Conservation (phyloP, 2,888 invertebrate genomes). For the Rhamnusium bicolor region DNA sequence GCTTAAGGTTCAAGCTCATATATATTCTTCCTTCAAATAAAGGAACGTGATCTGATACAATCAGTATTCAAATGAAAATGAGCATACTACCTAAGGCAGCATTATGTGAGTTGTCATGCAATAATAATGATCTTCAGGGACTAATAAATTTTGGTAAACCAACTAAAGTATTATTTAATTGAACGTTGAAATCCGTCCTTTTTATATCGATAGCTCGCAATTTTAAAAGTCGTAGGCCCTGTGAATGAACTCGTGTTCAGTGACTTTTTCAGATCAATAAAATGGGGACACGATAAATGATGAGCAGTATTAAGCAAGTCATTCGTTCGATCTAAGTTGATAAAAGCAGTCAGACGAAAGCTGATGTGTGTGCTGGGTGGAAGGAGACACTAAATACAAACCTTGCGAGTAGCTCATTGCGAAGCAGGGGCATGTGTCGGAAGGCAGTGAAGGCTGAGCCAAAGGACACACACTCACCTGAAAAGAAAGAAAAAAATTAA, state of each 20-base stretch:
- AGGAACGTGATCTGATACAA: neutral
- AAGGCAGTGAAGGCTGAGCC: constrained; percentile 57
- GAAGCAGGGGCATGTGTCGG: constrained; percentile 67
- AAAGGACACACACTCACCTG: constrained; percentile 68
- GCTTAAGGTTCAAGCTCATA: too few relatives aligned
- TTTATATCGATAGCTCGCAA: neutral
- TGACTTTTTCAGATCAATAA: constrained; percentile 26
- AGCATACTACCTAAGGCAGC: neutral
- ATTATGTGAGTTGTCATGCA: neutral
- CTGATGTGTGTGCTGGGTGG: constrained; percentile 36
- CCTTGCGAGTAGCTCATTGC: constrained; percentile 69
- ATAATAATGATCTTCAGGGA: neutral
- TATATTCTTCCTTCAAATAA: neutral
- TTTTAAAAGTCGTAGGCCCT: neutral
- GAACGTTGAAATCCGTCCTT: neutral
- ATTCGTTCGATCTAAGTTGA: constrained; percentile 42
- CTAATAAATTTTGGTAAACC: neutral
- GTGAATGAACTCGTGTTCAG: neutral
- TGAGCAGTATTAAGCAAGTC: constrained; percentile 38
- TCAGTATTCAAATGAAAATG: neutral
- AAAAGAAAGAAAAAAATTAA: constrained; percentile 60
- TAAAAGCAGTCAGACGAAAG: constrained; percentile 38
- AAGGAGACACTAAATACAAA: constrained; percentile 59
- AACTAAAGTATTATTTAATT: constrained; percentile 1
- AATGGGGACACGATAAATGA: constrained; percentile 32